Evolutionary conservation across 2,888 invertebrate species (phyloP), one percentile per base, ranked within the genome.

Genomic region (Neoitamus cyanurus): DNA sequence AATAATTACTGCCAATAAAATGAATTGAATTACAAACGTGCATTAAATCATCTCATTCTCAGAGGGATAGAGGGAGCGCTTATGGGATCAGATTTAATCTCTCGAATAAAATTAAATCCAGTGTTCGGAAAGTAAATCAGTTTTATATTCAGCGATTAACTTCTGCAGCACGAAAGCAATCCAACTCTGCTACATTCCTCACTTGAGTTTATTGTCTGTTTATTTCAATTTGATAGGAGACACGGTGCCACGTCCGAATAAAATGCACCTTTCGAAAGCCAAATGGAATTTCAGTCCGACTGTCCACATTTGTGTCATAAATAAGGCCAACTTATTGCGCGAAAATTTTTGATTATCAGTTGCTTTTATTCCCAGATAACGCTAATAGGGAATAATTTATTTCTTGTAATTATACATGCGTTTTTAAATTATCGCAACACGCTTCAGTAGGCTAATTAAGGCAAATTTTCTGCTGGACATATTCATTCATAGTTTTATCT

Each of bases 1-100:
- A 73, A 36, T 75, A 75, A 75, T 75, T 75, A 75, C 42, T 42
- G 75, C 42, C 75, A 42, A 75, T 75, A 75, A 42, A 75, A 75
- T 30, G 58, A 20, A 58, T 58, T 58, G 20, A 58, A 58, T 58
- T 73, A 73, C 72, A 42, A 42, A 42, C 42, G 42, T 15, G 58
- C 20, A 58, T 58, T 58, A 58, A 58, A 58, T 58, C 58, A 58
- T 58, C 58, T 25, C 25, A 25, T 58, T 58, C 20, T 2, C 58
- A 5, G 5, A 15, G 15, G 15, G 15, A 58, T 58, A 58, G 58
- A 58, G 20, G 20, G 58, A 20, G 15, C 15, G 6, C 20, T 48
- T 48, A 58, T 58, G 58, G 25, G 25, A 58, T 58, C 7, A 58
- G 58, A 20, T 20, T 58, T 58, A 58, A 58, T 20, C 25, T 15